These are phyloP conservation scores for Corella eumyota DNA, from an alignment of 23 tunicate genomes.

Conservation along the genomic window DNA sequence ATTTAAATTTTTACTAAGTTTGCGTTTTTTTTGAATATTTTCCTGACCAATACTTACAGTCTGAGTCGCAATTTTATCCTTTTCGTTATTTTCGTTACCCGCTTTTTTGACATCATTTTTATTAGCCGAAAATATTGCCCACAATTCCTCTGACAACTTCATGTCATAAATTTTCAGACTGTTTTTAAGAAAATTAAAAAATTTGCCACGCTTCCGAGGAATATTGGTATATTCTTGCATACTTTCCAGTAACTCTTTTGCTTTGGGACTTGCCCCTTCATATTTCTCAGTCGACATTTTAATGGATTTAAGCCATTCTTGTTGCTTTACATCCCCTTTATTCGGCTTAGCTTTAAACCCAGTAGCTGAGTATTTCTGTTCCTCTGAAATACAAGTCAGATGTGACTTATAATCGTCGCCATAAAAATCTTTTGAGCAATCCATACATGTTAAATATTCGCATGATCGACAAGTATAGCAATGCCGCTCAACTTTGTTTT, in stretches of 20 bases:
- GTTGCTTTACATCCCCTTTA: constrained; percentile 78
- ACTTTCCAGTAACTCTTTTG: constrained; percentile 12
- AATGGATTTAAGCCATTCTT: constrained; percentile 58
- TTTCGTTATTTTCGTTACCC: background rate
- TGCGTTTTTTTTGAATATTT: background rate
- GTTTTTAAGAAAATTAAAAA: constrained; percentile 65
- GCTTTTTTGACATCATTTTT: constrained; percentile 2
- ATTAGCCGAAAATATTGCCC: constrained; percentile 31
- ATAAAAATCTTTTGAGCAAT: constrained; percentile 68
- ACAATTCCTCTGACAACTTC: constrained; percentile 46
- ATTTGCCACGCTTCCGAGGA: constrained; percentile 61
- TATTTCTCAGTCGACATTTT: background rate
- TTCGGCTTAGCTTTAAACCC: constrained; percentile 38
- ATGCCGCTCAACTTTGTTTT: constrained; percentile 76
- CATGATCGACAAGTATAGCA: constrained; percentile 18
- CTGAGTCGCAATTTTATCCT: background rate
- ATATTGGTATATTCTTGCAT: constrained; percentile 38
- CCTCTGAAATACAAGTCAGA: constrained; percentile 59
- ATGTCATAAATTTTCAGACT: constrained; percentile 30
- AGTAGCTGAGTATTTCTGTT: constrained; percentile 59
- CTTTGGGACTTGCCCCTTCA: constrained; percentile 13
- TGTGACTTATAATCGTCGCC: constrained; percentile 58
- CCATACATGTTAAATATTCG: constrained; percentile 80
- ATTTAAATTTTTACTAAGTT: background rate
- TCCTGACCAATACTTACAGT: background rate